These are phyloP conservation scores for Acanthurus leucopareius DNA, from an alignment of 2,797 vertebrate species.

Conservation along the genomic window DNA sequence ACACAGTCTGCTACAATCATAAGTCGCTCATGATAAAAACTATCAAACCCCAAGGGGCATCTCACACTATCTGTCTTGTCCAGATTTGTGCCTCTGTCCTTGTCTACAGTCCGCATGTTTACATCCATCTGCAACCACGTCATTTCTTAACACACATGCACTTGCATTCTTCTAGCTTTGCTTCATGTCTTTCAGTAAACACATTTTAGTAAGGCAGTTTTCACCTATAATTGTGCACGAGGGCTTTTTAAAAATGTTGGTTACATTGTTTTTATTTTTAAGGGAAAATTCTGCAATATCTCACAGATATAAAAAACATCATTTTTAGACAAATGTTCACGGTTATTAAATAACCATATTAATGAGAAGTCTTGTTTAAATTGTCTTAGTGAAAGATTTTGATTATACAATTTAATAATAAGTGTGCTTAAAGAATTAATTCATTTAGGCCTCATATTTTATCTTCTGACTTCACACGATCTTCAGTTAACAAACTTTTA, in stretches of 20 bases:
- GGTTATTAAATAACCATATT: conserved; percentile 13
- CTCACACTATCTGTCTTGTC: background rate
- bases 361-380: conserved; percentile 20
- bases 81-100: background rate
- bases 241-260: conserved; percentile 6
- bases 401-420: background rate
- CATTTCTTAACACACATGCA: conserved; percentile 42
- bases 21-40: conserved; percentile 56
- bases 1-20: conserved; percentile 74
- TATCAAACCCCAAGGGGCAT: conserved; percentile 44
- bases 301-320: background rate
- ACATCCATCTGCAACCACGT: conserved; percentile 20
- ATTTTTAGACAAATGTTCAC: conserved; percentile 23
- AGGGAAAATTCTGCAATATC: background rate
- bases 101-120: conserved; percentile 2
- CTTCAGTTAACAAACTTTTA: conserved; percentile 35
- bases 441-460: conserved; percentile 7
- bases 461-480: conserved; percentile 30
- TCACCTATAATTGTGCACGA: conserved; percentile 14
- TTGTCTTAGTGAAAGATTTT: background rate
- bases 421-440: conserved; percentile 45
- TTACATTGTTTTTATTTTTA: conserved; percentile 1
- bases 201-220: conserved; percentile 45
- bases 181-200: conserved; percentile 21
- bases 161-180: conserved; percentile 29